Evolutionary conservation across 2,113 vertebrate genomes (phyloP).

Genomic region (Formicarius rufipectus): DNA sequence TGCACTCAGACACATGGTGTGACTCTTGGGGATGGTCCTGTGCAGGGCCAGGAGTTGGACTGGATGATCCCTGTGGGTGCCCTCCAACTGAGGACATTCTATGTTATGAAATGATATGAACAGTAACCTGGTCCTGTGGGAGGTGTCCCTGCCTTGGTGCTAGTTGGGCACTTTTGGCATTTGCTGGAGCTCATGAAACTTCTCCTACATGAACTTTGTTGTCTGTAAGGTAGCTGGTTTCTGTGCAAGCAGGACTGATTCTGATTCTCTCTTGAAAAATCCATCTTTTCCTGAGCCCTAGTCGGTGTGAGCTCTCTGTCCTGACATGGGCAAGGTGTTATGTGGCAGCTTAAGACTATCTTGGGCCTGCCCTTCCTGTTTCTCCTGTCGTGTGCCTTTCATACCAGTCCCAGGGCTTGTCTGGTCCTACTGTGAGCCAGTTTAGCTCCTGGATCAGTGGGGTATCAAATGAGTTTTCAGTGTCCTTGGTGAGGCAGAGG

Average conservation of each 20-base stretch:
- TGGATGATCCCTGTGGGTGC: neutral
- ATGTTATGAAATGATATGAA: too few relatives aligned
- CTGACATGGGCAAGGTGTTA: neutral
- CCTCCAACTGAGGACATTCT: neutral
- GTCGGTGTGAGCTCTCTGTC: neutral
- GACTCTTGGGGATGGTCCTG: neutral
- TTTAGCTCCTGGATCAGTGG: neutral
- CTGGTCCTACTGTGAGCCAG: neutral
- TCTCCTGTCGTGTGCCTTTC: neutral
- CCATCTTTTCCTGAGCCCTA: neutral
- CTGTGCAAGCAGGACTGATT: neutral
- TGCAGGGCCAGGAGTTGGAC: neutral
- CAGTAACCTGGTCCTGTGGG: too few relatives aligned
- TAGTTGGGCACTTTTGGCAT: neutral
- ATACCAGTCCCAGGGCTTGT: neutral
- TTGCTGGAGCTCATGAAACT: neutral
- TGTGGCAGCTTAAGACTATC: neutral
- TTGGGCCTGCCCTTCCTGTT: neutral
- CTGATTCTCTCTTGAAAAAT: neutral
- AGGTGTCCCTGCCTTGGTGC: neutral
- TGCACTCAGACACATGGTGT: rapidly evolving
- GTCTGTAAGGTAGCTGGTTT: neutral
- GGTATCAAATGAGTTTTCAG: neutral
- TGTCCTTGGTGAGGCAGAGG: neutral
- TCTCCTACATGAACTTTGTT: rapidly evolving